A percentile compares a stretch with the other conserved stretches of the same genome.
Evolutionary conservation across 2,113 vertebrate species (phyloP).

Genomic region (Prinia subflava): DNA sequence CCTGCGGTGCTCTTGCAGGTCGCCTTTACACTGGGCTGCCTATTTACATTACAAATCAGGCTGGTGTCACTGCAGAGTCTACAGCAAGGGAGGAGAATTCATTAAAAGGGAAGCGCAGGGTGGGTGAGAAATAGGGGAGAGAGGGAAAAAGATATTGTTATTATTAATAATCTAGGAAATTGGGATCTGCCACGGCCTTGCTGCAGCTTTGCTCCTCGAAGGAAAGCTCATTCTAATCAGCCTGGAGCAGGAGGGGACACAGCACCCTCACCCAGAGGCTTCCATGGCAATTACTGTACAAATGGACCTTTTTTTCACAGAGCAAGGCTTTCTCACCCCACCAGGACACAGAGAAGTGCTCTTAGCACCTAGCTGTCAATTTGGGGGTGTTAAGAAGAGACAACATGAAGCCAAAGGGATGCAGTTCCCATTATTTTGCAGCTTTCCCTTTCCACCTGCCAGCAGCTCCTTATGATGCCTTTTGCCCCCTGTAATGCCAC

Average conservation of each 20-base stretch:
- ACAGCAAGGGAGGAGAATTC: slow-evolving; percentile 23
- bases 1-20: slow-evolving; percentile 60
- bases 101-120: background rate
- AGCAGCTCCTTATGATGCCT: background rate
- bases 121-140: background rate
- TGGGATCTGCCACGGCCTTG: background rate
- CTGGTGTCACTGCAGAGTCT: slow-evolving; percentile 17
- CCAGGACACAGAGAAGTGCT: background rate
- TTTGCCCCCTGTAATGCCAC: accelerated
- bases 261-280: background rate
- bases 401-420: background rate
- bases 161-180: slow-evolving; percentile 26
- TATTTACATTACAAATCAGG: slow-evolving; percentile 71
- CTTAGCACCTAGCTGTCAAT: background rate
- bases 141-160: slow-evolving; percentile 16
- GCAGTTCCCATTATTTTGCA: background rate
- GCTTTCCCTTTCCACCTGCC: background rate
- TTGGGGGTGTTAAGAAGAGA: background rate
- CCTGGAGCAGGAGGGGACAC: background rate
- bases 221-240: background rate
- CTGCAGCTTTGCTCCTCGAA: background rate
- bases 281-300: background rate
- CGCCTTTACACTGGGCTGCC: slow-evolving; percentile 35
- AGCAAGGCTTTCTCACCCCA: background rate
- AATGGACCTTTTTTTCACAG: background rate